Evolutionary conservation across 1,140 invertebrate species (phyloP).

Genomic region (Ips typographus): DNA sequence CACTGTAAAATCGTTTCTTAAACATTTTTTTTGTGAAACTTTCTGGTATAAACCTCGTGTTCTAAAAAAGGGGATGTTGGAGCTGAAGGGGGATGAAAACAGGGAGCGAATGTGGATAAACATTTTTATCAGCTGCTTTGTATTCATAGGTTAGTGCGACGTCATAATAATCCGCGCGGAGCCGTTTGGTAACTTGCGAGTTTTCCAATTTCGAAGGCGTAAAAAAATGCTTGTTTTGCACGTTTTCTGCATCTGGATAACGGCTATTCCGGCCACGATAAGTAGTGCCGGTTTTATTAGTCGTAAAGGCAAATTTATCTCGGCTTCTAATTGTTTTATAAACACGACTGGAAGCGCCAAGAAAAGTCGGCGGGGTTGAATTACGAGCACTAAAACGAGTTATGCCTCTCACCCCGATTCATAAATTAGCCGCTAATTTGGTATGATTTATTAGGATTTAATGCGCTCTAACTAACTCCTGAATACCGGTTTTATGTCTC

Average conservation of each 20-base stretch:
- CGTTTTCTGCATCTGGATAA: neutral
- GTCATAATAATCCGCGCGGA: conserved; percentile 45
- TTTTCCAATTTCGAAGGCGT: neutral
- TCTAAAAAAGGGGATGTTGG: neutral
- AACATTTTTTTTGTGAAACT: too few relatives aligned
- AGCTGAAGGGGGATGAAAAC: conserved; percentile 10
- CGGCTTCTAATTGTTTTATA: conserved; percentile 35
- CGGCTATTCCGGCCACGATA: neutral
- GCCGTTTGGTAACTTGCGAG: conserved; percentile 12
- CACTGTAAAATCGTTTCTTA: too few relatives aligned
- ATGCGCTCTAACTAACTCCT: conserved; percentile 38
- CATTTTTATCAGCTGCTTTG: conserved; percentile 53
- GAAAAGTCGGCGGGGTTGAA: conserved; percentile 34
- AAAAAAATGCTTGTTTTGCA: neutral
- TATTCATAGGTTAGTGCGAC: conserved; percentile 51
- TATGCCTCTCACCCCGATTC: conserved; percentile 36
- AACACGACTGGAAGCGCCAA: conserved; percentile 31
- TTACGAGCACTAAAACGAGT: conserved; percentile 37
- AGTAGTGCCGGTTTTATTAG: conserved; percentile 21
- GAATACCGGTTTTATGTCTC: conserved; percentile 40
- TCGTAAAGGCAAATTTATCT: conserved; percentile 36
- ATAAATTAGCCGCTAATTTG: conserved; percentile 40
- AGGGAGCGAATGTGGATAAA: conserved; percentile 46
- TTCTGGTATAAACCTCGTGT: neutral
- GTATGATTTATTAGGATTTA: conserved; percentile 42